Evolutionary conservation across 2,888 invertebrate genomes (phyloP).

Genomic region (Oligia fasciuncula): DNA sequence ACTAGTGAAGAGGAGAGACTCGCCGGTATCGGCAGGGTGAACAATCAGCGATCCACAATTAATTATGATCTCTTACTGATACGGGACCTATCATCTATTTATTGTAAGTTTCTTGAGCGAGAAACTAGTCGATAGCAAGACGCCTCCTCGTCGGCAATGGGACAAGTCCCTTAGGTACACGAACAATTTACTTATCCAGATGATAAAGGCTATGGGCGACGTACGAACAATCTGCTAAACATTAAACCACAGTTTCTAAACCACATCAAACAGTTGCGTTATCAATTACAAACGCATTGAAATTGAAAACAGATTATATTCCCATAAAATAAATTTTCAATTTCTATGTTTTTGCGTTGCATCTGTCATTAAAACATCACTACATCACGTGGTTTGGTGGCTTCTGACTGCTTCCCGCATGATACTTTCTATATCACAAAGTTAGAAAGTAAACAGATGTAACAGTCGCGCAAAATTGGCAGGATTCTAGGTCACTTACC

Average conservation of each 20-base stretch:
- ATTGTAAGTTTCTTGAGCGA: not conserved
- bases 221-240: not conserved
- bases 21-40: not conserved
- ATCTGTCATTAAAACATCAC: not conserved
- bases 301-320: not conserved
- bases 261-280: not conserved
- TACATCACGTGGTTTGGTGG: not conserved
- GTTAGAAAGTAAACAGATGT: conserved; percentile 51
- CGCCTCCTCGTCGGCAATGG: not conserved
- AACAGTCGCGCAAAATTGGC: not conserved
- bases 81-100: not conserved
- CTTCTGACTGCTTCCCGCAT: not conserved
- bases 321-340: not conserved
- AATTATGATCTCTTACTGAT: not conserved
- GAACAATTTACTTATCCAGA: not conserved
- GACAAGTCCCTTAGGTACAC: not conserved
- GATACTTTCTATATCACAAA: conserved; percentile 40
- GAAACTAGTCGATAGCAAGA: not conserved
- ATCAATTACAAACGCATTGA: not conserved
- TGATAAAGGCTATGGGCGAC: not conserved
- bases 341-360: not conserved
- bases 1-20: not conserved
- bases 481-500: conserved; percentile 43
- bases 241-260: not conserved
- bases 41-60: not conserved